These are phyloP conservation scores for Spisula subtruncata DNA, from an alignment of 2,888 invertebrate genomes.

Conservation along the genomic window DNA sequence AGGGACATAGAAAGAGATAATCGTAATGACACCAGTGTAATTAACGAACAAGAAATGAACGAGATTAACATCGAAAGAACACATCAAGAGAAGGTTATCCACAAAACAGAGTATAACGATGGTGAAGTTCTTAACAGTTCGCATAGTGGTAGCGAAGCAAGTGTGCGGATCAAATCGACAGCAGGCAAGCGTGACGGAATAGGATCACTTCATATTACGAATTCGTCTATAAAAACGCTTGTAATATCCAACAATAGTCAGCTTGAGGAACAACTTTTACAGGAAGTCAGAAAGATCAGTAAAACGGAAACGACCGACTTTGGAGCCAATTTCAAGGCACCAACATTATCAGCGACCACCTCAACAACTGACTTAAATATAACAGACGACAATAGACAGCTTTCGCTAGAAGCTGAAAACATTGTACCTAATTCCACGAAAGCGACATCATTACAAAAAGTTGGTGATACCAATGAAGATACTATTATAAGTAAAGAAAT, in stretches of 20 bases:
- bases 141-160: background rate
- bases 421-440: background rate
- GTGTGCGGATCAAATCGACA: background rate
- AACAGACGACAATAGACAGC: background rate
- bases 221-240: constrained; percentile 66
- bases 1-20: background rate
- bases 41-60: background rate
- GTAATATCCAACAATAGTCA: constrained; percentile 61
- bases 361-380: background rate
- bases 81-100: background rate
- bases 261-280: constrained; percentile 8
- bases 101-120: background rate
- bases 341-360: background rate
- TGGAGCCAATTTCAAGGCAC: background rate
- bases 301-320: background rate
- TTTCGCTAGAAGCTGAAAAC: background rate
- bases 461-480: too few relatives aligned
- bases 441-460: too few relatives aligned
- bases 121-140: too few relatives aligned
- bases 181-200: constrained; percentile 42
- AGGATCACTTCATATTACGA: constrained; percentile 62
- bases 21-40: background rate
- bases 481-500: too few relatives aligned
- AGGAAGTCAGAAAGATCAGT: background rate
- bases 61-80: background rate